These are phyloP conservation scores for Seriola aureovittata DNA, from an alignment of 2,113 vertebrate species.

Conservation along the genomic window DNA sequence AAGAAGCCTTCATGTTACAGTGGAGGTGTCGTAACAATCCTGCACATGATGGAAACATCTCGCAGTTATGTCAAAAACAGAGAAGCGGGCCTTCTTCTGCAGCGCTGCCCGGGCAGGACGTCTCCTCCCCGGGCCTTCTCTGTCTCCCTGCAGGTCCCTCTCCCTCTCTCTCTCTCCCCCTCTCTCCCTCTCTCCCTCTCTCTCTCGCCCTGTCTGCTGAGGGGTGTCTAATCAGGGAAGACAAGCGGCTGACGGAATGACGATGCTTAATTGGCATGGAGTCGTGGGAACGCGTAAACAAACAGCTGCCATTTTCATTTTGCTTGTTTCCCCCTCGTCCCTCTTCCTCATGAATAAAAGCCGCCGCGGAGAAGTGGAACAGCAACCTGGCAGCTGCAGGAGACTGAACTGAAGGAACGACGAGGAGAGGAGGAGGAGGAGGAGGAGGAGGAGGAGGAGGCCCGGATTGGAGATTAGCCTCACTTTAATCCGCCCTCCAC, in stretches of 20 bases:
- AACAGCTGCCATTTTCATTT: constrained; percentile 86
- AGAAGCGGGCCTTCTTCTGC: constrained; percentile 3
- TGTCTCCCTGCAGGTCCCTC: constrained; percentile 25
- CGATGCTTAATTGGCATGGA: constrained; percentile 84
- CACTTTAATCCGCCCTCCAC: constrained; percentile 67
- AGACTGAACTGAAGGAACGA: constrained; percentile 65
- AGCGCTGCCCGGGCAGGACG: constrained; percentile 17
- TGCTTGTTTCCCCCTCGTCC: constrained; percentile 72
- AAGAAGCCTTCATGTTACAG: too few species aligned
- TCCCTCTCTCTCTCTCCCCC: constrained; percentile 1
- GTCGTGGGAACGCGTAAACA: constrained; percentile 89
- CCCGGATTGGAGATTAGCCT: constrained; percentile 75
- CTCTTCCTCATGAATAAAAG: constrained; percentile 79
- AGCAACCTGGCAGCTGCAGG: constrained; percentile 81
- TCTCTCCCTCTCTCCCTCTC: not conserved
- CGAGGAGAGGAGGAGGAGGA: constrained; percentile 29
- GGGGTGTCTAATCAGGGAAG: constrained; percentile 83
- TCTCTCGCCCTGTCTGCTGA: constrained; percentile 72
- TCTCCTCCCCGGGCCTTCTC: constrained; percentile 37
- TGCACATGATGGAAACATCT: too few species aligned
- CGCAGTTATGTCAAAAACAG: too few species aligned
- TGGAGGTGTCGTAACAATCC: too few species aligned
- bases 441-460: constrained; percentile 61
- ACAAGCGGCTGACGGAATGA: constrained; percentile 84
- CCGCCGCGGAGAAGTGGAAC: constrained; percentile 71